Evolutionary conservation across 2,888 invertebrate genomes (phyloP).

Genomic region (Chrysolina oricalcia): DNA sequence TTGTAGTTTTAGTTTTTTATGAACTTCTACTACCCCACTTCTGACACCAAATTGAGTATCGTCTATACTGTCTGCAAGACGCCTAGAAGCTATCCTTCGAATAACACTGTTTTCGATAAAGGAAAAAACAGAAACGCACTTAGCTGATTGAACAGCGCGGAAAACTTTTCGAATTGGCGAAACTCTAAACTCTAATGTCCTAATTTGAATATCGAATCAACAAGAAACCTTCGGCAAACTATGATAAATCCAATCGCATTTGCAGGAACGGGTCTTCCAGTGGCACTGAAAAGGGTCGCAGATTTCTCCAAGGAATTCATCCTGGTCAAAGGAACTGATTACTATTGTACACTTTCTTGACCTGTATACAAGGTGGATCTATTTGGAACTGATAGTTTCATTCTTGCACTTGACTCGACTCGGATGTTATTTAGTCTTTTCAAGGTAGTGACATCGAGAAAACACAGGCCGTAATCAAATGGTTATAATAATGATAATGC

Average conservation of each 20-base stretch:
- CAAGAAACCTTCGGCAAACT: slow-evolving; percentile 30
- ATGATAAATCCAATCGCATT: slow-evolving; percentile 37
- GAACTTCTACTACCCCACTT: not conserved
- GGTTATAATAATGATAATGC: too few species aligned
- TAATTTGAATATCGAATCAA: slow-evolving; percentile 42
- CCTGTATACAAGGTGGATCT: not conserved
- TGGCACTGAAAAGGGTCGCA: slow-evolving; percentile 24
- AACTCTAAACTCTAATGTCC: slow-evolving; percentile 36
- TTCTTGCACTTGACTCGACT: not conserved
- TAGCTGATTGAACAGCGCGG: slow-evolving; percentile 33
- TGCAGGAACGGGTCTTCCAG: not conserved
- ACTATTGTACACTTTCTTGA: slow-evolving; percentile 19
- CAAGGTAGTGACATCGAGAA: too few species aligned
- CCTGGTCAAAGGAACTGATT: slow-evolving; percentile 23
- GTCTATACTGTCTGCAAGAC: not conserved
- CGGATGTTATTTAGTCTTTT: too few species aligned
- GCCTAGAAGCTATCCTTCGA: slow-evolving; percentile 24
- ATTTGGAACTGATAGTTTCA: not conserved
- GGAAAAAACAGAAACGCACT: slow-evolving; percentile 24
- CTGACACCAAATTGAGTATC: not conserved
- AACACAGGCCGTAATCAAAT: too few species aligned
- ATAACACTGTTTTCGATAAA: slow-evolving; percentile 2
- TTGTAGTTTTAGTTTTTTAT: too few species aligned
- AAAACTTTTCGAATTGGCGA: slow-evolving; percentile 15
- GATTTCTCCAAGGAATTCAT: slow-evolving; percentile 36